Percentiles rank a stretch among this genome's conserved stretches.
Evolutionary conservation across 2,113 vertebrate genomes (phyloP).

Genomic region (Chauna torquata): DNA sequence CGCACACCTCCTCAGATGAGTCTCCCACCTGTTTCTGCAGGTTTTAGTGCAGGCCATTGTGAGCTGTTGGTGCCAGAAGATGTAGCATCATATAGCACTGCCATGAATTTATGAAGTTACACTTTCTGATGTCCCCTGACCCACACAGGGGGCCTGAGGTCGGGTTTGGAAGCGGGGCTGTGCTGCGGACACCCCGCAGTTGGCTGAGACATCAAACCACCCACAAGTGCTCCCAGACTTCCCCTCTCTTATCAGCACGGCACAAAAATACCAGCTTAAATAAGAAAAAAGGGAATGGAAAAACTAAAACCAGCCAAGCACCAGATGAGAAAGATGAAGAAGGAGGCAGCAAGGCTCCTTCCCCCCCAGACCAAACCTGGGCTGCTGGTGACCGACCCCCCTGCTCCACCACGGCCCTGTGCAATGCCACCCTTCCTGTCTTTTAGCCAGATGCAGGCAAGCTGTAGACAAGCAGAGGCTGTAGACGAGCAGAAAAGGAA

Average conservation of each 20-base stretch:
- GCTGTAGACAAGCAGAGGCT: neutral
- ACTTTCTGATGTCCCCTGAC: neutral
- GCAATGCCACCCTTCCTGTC: neutral
- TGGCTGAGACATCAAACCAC: neutral
- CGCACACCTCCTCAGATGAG: neutral
- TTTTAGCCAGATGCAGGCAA: neutral
- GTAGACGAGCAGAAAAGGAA: neutral
- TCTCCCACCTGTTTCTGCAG: neutral
- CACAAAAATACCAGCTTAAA: neutral
- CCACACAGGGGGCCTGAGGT: neutral
- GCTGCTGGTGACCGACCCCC: neutral
- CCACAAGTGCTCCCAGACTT: neutral
- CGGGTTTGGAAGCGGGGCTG: neutral
- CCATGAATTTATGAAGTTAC: neutral
- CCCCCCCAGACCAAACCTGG: neutral
- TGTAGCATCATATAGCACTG: too few species aligned
- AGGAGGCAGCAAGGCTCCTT: neutral
- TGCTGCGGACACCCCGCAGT: neutral
- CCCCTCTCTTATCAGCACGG: neutral
- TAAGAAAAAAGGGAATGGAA: neutral
- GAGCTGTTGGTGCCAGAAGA: neutral
- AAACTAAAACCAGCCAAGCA: neutral
- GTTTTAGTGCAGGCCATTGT: rapidly evolving
- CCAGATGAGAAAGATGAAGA: neutral
- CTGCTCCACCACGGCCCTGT: rapidly evolving